Base-by-base conservation (phyloP, 2,797 vertebrate species). In the Poecile montanus region DNA sequence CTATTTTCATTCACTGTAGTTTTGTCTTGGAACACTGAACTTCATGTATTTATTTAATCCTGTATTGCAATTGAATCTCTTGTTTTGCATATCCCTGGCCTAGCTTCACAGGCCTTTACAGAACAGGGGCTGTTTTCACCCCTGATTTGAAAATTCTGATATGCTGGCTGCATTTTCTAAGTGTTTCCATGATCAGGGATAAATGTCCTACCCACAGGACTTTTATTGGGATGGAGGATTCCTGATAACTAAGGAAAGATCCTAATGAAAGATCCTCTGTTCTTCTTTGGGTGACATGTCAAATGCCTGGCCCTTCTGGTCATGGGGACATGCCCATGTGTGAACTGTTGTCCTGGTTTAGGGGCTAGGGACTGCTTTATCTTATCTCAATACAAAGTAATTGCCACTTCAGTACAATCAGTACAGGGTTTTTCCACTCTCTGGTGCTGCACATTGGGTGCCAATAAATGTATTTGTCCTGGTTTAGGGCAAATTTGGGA, bases 21-120 rank as follows among this genome's bases (percentile, higher is more conserved):
- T 95, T 91, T 91, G 85, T 23, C 72, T 88, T 29, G 48, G 62
- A 92, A 89, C n/a, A 71, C 65, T 85, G 67, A 40, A 63, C 85
- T 86, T 91, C 9, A 44, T 40, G 4, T 77, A 36, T 92, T 79
- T 88, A 47, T 84, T 71, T 71, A 87, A 80, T 80, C 76, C 25
- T 72, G 13, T 19, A 14, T 15, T 77, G 44, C 36, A 89, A 2
- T 7, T 47, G 18, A 88, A 85, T 61, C 44, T 93, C 50, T 77
- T 78, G 26, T 20, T 30, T 67, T 89, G 54, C 16, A 18, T n/a
- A 58, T 42, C 61, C 17, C 38, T 73, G n/a, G 36, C 34, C n/a
- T 47, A 68, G 48, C 50, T 65, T 95, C 4, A 3, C 17, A 51
- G 34, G 26, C 6, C 16, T 57, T 82, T 74, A 30, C 54, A 86